Evolutionary conservation across 1,140 invertebrate species (phyloP).

Genomic region (Mycetomoellerius zeteki): DNA sequence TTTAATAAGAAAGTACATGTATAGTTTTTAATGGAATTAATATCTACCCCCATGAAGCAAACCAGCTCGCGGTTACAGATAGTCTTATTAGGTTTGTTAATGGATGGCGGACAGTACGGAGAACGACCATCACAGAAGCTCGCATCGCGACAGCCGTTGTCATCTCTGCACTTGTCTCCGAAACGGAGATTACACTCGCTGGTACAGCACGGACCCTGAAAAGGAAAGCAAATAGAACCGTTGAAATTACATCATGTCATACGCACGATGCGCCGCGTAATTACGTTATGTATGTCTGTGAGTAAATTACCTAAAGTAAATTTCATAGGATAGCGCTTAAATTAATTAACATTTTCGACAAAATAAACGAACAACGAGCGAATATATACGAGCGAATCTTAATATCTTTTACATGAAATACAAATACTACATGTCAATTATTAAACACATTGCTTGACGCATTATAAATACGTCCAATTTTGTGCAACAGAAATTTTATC

Average conservation of each 20-base stretch:
- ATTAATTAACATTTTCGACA: neutral
- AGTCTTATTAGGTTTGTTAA: conserved; percentile 97
- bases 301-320: conserved; percentile 19
- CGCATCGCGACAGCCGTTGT: conserved; percentile 96
- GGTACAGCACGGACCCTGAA: conserved; percentile 98
- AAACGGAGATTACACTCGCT: conserved; percentile 94
- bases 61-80: conserved; percentile 97
- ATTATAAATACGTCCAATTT: neutral
- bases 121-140: conserved; percentile 95
- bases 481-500: neutral
- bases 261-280: neutral
- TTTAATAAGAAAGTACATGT: neutral
- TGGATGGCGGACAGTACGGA: conserved; percentile 95
- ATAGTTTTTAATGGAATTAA: conserved; percentile 9
- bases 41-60: conserved; percentile 96
- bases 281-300: conserved; percentile 19
- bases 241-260: conserved; percentile 27
- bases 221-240: conserved; percentile 69
- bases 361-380: neutral
- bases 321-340: neutral
- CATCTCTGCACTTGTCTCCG: conserved; percentile 96
- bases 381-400: neutral
- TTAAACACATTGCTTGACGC: neutral
- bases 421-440: neutral
- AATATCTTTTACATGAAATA: conserved; percentile 5